Base-by-base conservation (phyloP, 2,888 invertebrate genomes). In the Phyllotreta striolata region DNA sequence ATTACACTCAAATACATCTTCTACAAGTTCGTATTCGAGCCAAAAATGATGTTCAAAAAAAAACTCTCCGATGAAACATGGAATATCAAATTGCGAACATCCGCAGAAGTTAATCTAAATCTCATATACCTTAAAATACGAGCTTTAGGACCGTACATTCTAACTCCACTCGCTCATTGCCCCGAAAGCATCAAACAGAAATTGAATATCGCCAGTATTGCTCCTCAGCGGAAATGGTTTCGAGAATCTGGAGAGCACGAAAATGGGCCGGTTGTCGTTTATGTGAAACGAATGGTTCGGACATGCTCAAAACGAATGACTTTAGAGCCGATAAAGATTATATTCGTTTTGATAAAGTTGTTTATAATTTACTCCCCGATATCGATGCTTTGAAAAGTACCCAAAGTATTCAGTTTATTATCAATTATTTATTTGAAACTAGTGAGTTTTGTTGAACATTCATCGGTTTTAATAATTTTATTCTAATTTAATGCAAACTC, bases 181-280 rank as follows among this genome's bases (percentile, higher is more conserved):
- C 13, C 52, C 6, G n/a, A 38, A 10, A 52, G 38, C 52, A 52
- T 52, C 52, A 14, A 52, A 10, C 12, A 52, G 52, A 38, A 52
- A 52, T 52, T 52, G 52, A 52, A 52, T 52, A 52, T 49, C 14
- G 34, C 10, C 14, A 34, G 49, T 35, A 49, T 38, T 52, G 52
- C 14, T 39, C 37, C 38, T 52, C 38, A 38, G 13, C 52, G 52
- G 52, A 52, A 52, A 52, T 52, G 38, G 52, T 10, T 52, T 52
- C 10, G 52, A 52, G 38, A 52, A 38, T 52, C 13, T 38, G 13
- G 52, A 38, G 39, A 52, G 52, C 38, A 52, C 13, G 10, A 52
- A n/a, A 52, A n/a, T 52, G 52, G 52, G 38, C 38, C 38, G 10
- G 38, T 52, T 52, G 52, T 52, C 52, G 38, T 52, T 52, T 52